Conservation (phyloP, 2,888 invertebrate genomes). For the Caenorhabditis japonica region DNA sequence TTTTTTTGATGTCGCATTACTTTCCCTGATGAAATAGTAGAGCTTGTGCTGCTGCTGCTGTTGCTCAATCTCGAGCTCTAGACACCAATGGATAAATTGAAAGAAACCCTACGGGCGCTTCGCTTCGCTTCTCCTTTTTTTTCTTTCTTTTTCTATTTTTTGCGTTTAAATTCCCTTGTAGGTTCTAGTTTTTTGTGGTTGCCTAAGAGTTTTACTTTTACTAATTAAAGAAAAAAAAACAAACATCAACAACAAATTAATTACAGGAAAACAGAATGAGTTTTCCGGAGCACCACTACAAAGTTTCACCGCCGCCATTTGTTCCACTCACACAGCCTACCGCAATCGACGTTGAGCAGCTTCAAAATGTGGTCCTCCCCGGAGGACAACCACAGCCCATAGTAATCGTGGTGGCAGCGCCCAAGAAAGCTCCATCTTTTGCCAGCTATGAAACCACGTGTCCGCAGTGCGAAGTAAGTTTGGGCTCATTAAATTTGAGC, state of each 20-base stretch:
- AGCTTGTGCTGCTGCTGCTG: no score
- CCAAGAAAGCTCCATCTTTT: constrained; percentile 61
- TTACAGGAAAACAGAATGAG: constrained; percentile 51
- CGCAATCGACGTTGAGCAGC: constrained; percentile 44
- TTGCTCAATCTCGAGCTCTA: no score
- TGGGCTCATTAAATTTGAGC: no score
- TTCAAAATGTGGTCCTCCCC: constrained; percentile 39
- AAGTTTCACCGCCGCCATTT: constrained; percentile 66
- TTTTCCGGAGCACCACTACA: constrained; percentile 47
- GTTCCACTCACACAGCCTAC: constrained; percentile 58
- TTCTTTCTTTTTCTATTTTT: no score
- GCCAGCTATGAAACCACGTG: constrained; percentile 61
- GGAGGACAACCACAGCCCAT: constrained; percentile 39
- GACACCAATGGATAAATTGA: no score
- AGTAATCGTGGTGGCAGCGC: constrained; percentile 53
- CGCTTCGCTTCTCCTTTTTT: no score
- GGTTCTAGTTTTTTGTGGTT: no score
- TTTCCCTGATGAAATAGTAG: constrained; percentile 38
- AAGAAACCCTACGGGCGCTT: no score
- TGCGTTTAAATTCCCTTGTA: no score
- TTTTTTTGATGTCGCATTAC: constrained; percentile 20
- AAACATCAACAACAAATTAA: no score
- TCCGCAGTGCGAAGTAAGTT: constrained; percentile 61
- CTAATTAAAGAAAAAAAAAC: no score
- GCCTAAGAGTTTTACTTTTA: no score